Conservation (phyloP, 92 coral and sea anemone species). For the Heteractis magnifica region DNA sequence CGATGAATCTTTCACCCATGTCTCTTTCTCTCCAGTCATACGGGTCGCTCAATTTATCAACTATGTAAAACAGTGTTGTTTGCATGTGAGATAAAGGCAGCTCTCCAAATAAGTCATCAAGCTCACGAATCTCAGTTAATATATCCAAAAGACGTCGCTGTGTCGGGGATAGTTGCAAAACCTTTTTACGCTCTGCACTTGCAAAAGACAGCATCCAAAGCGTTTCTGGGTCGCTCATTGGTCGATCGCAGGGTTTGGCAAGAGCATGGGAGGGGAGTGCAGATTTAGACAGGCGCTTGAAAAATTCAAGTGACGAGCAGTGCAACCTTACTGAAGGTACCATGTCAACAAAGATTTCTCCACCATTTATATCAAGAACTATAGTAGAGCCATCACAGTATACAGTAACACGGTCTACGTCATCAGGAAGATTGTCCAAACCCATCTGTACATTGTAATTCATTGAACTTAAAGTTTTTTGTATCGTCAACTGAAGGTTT, state of each 20-base stretch:
- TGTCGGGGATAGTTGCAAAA: conserved; percentile 51
- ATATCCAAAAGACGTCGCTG: conserved; percentile 64
- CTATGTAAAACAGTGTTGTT: conserved; percentile 59
- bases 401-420: conserved; percentile 50
- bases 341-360: conserved; percentile 68
- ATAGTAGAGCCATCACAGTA: conserved; percentile 79
- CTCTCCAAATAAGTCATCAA: conserved; percentile 65
- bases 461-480: conserved; percentile 57
- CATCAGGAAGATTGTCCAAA: conserved; percentile 61
- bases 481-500: conserved; percentile 72
- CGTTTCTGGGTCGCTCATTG: conserved; percentile 85
- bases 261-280: conserved; percentile 70
- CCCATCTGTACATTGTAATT: conserved; percentile 51
- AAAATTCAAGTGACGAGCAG: conserved; percentile 45
- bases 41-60: conserved; percentile 59
- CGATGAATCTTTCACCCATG: conserved; percentile 75
- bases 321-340: conserved; percentile 77
- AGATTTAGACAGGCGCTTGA: conserved; percentile 56
- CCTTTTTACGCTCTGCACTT: conserved; percentile 69
- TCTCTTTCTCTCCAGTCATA: conserved; percentile 61
- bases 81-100: conserved; percentile 75
- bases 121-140: conserved; percentile 71
- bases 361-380: conserved; percentile 69
- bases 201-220: conserved; percentile 84
- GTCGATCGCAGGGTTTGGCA: conserved; percentile 67